Base-by-base conservation (phyloP, 2,113 vertebrate genomes). In the Eubucco bourcierii region DNA sequence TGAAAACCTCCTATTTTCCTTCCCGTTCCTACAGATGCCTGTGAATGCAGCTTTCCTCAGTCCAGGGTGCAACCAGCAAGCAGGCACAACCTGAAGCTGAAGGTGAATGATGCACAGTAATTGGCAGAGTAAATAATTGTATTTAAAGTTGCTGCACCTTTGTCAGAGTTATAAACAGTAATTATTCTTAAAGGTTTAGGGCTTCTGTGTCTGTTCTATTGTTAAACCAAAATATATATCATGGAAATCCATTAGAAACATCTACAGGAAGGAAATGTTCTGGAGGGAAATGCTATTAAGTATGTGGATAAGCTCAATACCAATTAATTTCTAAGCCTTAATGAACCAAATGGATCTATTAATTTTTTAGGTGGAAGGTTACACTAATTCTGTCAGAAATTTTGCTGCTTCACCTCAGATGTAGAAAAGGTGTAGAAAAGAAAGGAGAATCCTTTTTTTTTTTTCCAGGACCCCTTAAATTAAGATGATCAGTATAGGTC, bases 321-420 rank as follows among this genome's bases (percentile, higher is more conserved):
- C 65, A 91, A 95, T 94, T 95, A 94, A 96, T 91, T 90, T 93
- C 82, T 60, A 90, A 21, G 80, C 88, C 37, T 90, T 84, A 88
- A 82, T 0, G 8, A 93, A 63, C 58, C 67, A 79, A 79, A 91
- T 34, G 58, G 74, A 79, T 73, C 67, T 75, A 65, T 87, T 84
- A 20, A 39, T 94, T 92, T 74, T 72, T 88, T n/a, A 72, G 79
- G 73, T 80, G 81, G 56, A 79, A 90, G 47, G 74, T 81, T 86
- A 63, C 58, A 67, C 37, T 84, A 65, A 72, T 90, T 80, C 80
- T 94, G 46, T 19, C 64, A 81, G 77, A 75, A 93, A 66, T 4
- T 53, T 10, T 44, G 3, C 34, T 3, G 3, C 23, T 80, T 77
- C 75, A 86, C 77, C 80, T 76, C 65, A 80, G 47, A 64, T 66